These are phyloP conservation scores for Drosophila lowei DNA, from an alignment of 1,140 invertebrate genomes.

Conservation along the genomic window DNA sequence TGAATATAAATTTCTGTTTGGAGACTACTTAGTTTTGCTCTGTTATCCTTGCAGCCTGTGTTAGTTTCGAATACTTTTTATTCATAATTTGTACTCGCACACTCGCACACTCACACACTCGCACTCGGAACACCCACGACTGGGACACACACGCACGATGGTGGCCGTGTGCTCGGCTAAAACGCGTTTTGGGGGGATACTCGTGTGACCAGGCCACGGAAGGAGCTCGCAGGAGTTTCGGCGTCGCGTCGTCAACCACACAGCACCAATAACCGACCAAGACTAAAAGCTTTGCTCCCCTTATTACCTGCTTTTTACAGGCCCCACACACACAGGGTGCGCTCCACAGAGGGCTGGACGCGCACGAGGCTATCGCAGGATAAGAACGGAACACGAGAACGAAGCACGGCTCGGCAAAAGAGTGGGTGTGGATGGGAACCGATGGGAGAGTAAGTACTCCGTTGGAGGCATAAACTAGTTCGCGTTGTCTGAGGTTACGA, in stretches of 20 bases:
- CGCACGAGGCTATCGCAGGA: constrained; percentile 58
- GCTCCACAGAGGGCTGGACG: constrained; percentile 11
- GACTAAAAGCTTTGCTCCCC: constrained; percentile 80
- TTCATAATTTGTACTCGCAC: constrained; percentile 65
- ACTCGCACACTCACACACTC: constrained; percentile 17
- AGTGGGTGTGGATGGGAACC: constrained; percentile 12
- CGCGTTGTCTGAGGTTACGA: constrained; percentile 68
- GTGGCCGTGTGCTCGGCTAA: background rate
- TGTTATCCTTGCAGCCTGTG: constrained; percentile 12
- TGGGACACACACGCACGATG: background rate
- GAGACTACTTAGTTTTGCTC: too few relatives aligned
- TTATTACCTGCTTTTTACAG: constrained; percentile 78
- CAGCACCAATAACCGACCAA: constrained; percentile 80
- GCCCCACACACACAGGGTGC: constrained; percentile 12
- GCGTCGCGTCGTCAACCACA: constrained; percentile 69
- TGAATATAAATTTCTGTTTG: constrained; percentile 30
- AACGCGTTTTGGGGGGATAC: background rate
- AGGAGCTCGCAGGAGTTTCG: constrained; percentile 44
- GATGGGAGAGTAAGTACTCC: constrained; percentile 11
- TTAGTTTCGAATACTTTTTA: constrained; percentile 40
- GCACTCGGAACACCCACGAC: constrained; percentile 30
- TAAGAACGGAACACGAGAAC: constrained; percentile 63
- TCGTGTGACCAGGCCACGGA: background rate
- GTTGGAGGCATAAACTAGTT: constrained; percentile 58
- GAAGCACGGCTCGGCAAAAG: too few relatives aligned